Evolutionary conservation across 2,888 invertebrate species (phyloP), one percentile per base, ranked within the genome.

Genomic region (Hydraecia micacea): DNA sequence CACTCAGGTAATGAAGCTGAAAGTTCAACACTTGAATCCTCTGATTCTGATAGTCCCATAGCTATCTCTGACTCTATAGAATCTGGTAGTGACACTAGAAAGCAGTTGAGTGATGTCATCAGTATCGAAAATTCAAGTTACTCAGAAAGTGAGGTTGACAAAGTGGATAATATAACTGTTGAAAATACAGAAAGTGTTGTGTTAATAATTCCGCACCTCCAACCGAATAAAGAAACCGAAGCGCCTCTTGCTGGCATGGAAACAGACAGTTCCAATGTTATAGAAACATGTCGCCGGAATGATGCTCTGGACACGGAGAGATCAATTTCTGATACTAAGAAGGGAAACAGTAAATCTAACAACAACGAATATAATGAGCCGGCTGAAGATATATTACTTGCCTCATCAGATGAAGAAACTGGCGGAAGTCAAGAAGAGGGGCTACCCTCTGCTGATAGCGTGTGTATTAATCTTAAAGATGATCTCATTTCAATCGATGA

Each of bases 91-190:
- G 93, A 93, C 32, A 89, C 85, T 76, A 90, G 87, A 79, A 91
- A 87, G 69, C 88, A 85, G 49, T 63, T 73, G 0, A 89, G 90
- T 86, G 94, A 94, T 82, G 93, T 96, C 28, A 95, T 96, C 39
- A 96, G 96, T 83, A 96, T 96, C 85, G 96, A 96, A 92, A 94
- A 96, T 88, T 96, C 96, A 6, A 96, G 95, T 90, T 95, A 93
- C 82, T 96, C 96, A 28, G 96, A 96, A 89, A 92, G 93, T 11
- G 96, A 96, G 85, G 81, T 70, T 21, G 89, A 87, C 74, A 83
- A 84, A 73, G 71, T 52, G 6, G 68, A 72, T 52, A 71, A 39
- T 63, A 60, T 52, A 32, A 71, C 63, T 68, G 28, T 39, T 55
- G 70, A 75, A 62, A 79, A 82, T 60, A 58, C 32, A 32, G 73